phyloP scores from a whole-genome alignment of 2,888 invertebrate genomes.

The Acronicta leporina region DNA sequence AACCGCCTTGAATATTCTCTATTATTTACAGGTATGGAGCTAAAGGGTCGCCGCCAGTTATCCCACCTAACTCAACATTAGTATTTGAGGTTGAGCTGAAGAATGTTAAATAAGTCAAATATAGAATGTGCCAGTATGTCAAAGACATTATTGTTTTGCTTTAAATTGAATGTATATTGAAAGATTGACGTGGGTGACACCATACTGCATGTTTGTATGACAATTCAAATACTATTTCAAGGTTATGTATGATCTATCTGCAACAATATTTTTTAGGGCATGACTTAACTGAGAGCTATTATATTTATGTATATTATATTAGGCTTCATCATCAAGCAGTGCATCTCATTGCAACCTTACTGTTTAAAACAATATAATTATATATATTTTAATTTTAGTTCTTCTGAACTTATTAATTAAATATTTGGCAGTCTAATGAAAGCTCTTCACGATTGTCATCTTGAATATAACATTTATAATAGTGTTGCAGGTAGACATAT shows the following conservation, averaged over 20 bases:
- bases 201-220: constrained; percentile 46
- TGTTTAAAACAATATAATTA: too few species aligned
- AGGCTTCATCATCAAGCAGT: too few species aligned
- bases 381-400: too few species aligned
- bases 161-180: constrained; percentile 64
- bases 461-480: constrained; percentile 15
- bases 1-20: constrained; percentile 17
- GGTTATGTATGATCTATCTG: constrained; percentile 58
- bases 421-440: too few species aligned
- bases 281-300: constrained; percentile 9
- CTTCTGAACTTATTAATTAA: too few species aligned
- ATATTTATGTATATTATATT: too few species aligned
- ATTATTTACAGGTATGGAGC: constrained; percentile 90
- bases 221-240: constrained; percentile 14
- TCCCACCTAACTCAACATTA: constrained; percentile 96
- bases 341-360: too few species aligned
- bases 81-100: constrained; percentile 97
- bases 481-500: constrained; percentile 62
- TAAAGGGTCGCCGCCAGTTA: constrained; percentile 94
- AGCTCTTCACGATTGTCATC: constrained; percentile 1
- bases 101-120: constrained; percentile 90
- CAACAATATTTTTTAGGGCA: constrained; percentile 47
- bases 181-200: constrained; percentile 66
- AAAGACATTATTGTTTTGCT: constrained; percentile 67
- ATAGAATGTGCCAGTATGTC: constrained; percentile 63